phyloP scores from a whole-genome alignment of 2,113 vertebrate species.

The Paradoxurus hermaphroditus region DNA sequence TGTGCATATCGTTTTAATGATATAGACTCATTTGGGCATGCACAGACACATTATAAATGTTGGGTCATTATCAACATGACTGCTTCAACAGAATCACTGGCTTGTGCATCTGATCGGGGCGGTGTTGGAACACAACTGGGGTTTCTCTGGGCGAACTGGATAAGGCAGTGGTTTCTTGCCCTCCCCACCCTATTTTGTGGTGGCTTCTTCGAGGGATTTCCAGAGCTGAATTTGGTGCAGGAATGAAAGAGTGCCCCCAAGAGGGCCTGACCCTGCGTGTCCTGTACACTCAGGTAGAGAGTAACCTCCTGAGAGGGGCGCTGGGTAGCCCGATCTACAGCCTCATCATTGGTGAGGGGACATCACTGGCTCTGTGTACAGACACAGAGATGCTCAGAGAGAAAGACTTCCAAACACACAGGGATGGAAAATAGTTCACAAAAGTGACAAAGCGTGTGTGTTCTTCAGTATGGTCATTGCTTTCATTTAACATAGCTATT shows the following conservation, averaged over 20 bases:
- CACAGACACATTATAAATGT: conserved; percentile 57
- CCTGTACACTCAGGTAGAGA: conserved; percentile 85
- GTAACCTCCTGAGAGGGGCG: conserved; percentile 85
- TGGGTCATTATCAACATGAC: conserved; percentile 54
- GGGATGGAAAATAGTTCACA: conserved; percentile 59
- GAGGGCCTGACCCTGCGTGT: conserved; percentile 80
- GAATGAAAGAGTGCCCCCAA: conserved; percentile 84
- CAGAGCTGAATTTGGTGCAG: conserved; percentile 84
- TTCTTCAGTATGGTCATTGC: background rate
- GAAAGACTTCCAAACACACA: conserved; percentile 83
- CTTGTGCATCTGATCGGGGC: conserved; percentile 65
- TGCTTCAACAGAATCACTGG: conserved; percentile 55
- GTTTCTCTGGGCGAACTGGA: conserved; percentile 82
- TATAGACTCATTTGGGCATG: conserved; percentile 12
- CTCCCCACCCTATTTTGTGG: conserved; percentile 79
- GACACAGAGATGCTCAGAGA: conserved; percentile 74
- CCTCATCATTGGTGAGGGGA: conserved; percentile 81
- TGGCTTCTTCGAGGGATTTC: conserved; percentile 69
- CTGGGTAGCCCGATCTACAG: conserved; percentile 79
- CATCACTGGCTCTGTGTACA: conserved; percentile 76
- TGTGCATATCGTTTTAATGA: conserved; percentile 11
- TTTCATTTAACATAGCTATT: conserved; percentile 42
- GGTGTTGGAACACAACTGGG: conserved; percentile 34
- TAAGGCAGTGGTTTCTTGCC: conserved; percentile 81
- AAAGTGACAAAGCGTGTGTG: conserved; percentile 8